Evolutionary conservation across 2,888 invertebrate genomes (phyloP), one percentile per base, ranked within the genome.

Genomic region (Anthophora plumipes): DNA sequence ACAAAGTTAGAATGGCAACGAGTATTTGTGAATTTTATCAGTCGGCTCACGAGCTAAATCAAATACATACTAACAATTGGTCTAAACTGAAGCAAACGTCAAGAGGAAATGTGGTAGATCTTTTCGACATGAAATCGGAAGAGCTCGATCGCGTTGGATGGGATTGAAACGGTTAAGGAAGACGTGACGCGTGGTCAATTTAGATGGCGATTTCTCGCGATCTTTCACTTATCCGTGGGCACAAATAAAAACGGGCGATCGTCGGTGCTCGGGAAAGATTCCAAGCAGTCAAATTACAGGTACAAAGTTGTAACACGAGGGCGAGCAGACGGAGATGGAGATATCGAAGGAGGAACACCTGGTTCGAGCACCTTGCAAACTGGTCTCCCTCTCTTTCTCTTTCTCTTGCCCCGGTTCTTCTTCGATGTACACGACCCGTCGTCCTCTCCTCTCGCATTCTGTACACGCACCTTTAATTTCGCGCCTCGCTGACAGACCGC

Each of bases 361-460:
- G 90, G 89, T 88, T 80, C 63, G 55, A 85, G 89, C 90, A 91
- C 91, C 90, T 91, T 89, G 90, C 90, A 86, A 87, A 85, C 87
- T 88, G 86, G 85, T 88, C 88, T 80, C 82, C 78, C 54, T 46
- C 69, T 77, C 60, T 55, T 37, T 61, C 61, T 43, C 41, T 17
- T 3, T 59, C 46, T 41, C 20, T 67, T 41, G 43, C 60, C 77
- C 57, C 71, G 67, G 37, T 64, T 60, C 11, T 37, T 25, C 11
- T 61, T 17, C 31, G 31, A 59, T n/a, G 50, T 8, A 25, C 66
- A 52, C 60, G 50, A 48, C 67, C 31, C 79, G 78, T 80, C 87
- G 83, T 83, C 78, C 57, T n/a, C 37, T 61, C 37, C 39, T 60
- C 67, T 66, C 69, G 61, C 48, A 71, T 69, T 82, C 69, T 46